A percentile compares a stretch with the other conserved stretches of the same genome.
Evolutionary conservation across 2,797 vertebrate genomes (phyloP).

Genomic region (Acrossocheilus wenchowensis): DNA sequence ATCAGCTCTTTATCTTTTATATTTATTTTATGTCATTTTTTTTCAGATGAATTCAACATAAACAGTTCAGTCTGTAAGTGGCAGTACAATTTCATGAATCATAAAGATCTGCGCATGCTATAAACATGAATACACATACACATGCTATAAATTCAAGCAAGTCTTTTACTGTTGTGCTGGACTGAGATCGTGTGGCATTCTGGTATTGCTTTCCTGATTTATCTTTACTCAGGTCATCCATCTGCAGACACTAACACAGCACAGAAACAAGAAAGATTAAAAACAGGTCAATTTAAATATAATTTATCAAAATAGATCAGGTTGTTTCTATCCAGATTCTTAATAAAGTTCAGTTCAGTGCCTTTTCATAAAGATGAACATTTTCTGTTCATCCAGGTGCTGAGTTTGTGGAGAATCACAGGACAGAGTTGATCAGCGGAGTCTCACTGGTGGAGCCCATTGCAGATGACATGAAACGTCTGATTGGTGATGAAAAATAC

Average conservation of each 20-base stretch:
- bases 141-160: no score
- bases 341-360: background rate
- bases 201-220: no score
- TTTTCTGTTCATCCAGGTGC: background rate
- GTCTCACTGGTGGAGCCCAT: slow-evolving; percentile 1
- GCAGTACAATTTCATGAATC: background rate
- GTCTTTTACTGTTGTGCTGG: no score
- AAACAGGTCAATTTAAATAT: background rate
- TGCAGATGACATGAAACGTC: background rate
- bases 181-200: no score
- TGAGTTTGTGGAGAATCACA: background rate
- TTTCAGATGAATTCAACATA: background rate
- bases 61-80: background rate
- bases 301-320: background rate
- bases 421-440: background rate
- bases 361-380: background rate
- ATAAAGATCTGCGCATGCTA: background rate
- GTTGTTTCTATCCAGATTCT: background rate
- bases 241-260: background rate
- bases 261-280: background rate
- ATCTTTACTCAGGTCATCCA: no score
- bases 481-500: background rate
- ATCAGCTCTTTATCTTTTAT: no score
- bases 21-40: no score
- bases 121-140: no score